These are phyloP conservation scores for Drosophila rubida DNA, from an alignment of 2,888 invertebrate genomes.

Conservation along the genomic window DNA sequence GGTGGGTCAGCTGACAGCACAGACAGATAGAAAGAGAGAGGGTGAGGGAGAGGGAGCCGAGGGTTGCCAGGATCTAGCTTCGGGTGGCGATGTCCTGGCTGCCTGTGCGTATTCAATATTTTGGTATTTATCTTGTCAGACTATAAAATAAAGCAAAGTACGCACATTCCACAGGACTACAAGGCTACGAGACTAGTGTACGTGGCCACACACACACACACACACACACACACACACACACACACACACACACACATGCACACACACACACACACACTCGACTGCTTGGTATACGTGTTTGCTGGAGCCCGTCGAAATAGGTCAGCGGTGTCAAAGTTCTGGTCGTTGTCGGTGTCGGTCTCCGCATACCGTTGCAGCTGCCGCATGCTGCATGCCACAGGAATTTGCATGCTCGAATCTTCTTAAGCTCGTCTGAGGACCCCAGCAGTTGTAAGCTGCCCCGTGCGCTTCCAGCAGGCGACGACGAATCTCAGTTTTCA, in stretches of 20 bases:
- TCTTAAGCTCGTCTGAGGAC: slow-evolving; percentile 41
- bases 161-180: slow-evolving; percentile 46
- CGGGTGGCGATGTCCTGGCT: slow-evolving; percentile 18
- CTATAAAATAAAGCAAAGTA: slow-evolving; percentile 80
- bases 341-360: slow-evolving; percentile 20
- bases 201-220: slow-evolving; percentile 14
- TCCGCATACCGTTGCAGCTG: slow-evolving; percentile 38
- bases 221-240: not conserved
- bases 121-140: slow-evolving; percentile 81
- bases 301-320: slow-evolving; percentile 35
- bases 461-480: not conserved
- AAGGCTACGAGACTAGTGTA: slow-evolving; percentile 16
- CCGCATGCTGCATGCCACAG: slow-evolving; percentile 57
- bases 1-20: slow-evolving; percentile 53
- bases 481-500: slow-evolving; percentile 21
- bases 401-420: slow-evolving; percentile 69
- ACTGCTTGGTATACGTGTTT: slow-evolving; percentile 5
- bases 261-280: slow-evolving; percentile 9
- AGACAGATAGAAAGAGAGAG: not conserved
- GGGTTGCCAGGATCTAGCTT: slow-evolving; percentile 1
- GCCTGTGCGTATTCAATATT: slow-evolving; percentile 72
- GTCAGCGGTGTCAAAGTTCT: slow-evolving; percentile 60
- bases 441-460: slow-evolving; percentile 25
- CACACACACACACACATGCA: slow-evolving; percentile 1
- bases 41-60: not conserved